These are phyloP conservation scores for Lagodon rhomboides DNA, from an alignment of 2,797 vertebrate species.

Conservation along the genomic window DNA sequence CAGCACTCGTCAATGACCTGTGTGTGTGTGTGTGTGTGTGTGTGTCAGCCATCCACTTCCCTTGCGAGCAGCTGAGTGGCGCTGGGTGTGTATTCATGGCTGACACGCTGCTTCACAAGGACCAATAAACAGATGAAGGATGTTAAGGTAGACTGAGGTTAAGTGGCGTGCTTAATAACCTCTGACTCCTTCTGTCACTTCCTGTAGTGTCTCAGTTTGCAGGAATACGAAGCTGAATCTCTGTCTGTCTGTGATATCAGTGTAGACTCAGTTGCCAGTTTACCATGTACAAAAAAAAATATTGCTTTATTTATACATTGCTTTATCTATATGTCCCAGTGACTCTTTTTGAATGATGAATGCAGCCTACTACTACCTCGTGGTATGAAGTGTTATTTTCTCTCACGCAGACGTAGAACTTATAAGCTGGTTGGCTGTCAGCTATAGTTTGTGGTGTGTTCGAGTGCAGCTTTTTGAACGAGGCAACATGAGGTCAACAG, in stretches of 20 bases:
- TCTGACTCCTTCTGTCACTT: conserved; percentile 3
- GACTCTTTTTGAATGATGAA: too few species aligned
- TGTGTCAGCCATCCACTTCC: conserved; percentile 2
- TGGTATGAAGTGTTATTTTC: too few species aligned
- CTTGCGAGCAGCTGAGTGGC: neutral
- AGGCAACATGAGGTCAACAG: too few species aligned
- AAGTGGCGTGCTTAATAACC: neutral
- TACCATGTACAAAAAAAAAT: neutral
- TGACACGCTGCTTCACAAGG: neutral
- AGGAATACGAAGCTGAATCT: neutral
- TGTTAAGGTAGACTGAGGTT: conserved; percentile 27
- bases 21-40: conserved; percentile 34
- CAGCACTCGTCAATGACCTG: conserved; percentile 5
- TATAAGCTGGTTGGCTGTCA: too few species aligned
- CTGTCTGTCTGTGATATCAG: neutral
- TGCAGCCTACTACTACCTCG: too few species aligned
- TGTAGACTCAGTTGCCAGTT: neutral
- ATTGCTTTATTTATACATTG: too few species aligned
- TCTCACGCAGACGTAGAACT: too few species aligned
- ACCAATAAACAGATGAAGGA: conserved; percentile 28
- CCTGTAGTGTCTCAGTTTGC: conserved; percentile 14
- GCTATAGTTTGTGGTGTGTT: too few species aligned
- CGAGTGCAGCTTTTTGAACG: too few species aligned
- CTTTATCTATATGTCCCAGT: too few species aligned
- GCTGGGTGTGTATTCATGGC: conserved; percentile 42